These are phyloP conservation scores for Panthera leo DNA, from an alignment of 2,113 vertebrate genomes.

Conservation along the genomic window DNA sequence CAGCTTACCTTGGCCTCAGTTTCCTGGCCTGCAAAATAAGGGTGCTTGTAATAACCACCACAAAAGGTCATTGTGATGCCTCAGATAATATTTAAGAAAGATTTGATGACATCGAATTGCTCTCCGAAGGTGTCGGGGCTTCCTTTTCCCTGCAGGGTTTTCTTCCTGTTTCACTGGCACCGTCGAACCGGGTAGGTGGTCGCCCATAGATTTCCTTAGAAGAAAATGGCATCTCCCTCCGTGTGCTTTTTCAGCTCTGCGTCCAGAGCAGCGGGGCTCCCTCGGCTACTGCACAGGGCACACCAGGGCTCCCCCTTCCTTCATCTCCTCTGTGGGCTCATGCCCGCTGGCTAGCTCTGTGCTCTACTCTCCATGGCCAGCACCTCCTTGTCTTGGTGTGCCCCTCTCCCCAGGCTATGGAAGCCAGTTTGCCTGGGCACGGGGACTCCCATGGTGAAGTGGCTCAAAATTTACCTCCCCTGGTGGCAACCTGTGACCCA, in stretches of 20 bases:
- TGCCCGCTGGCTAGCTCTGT: neutral
- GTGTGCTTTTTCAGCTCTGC: neutral
- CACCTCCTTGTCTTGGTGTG: neutral
- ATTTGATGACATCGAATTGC: no score
- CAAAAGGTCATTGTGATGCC: neutral
- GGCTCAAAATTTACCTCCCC: neutral
- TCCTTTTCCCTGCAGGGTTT: neutral
- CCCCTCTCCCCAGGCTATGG: neutral
- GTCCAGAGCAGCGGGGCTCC: no score
- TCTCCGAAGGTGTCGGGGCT: neutral
- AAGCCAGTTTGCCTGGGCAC: neutral
- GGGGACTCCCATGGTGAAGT: fast-evolving
- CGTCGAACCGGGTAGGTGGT: neutral
- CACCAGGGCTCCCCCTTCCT: neutral
- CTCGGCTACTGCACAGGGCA: neutral
- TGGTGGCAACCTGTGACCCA: no score
- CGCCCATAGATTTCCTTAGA: neutral
- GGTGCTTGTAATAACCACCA: neutral
- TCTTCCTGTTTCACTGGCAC: neutral
- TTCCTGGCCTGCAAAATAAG: neutral
- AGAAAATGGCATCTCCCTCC: neutral
- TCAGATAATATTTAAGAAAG: neutral
- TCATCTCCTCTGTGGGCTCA: neutral
- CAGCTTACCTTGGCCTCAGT: neutral
- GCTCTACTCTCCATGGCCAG: no score